These are phyloP conservation scores for Ammodytes marinus DNA, from an alignment of 2,113 vertebrate species.

Conservation along the genomic window DNA sequence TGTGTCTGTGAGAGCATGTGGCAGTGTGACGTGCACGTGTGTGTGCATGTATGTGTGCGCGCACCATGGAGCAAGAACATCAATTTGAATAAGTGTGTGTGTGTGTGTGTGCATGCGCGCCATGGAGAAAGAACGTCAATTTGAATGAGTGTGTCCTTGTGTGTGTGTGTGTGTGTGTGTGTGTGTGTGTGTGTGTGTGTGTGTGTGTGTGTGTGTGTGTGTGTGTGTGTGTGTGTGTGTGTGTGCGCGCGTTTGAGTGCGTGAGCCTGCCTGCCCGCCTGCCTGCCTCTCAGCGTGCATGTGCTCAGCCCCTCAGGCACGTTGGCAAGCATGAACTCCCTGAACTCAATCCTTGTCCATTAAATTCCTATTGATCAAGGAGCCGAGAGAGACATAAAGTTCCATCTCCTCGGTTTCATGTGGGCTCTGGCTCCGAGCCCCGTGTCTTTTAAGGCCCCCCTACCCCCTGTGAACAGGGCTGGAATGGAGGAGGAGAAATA, in stretches of 20 bases:
- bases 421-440: constrained; percentile 57
- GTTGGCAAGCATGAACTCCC: constrained; percentile 84
- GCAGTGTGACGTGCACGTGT: constrained; percentile 29
- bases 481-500: constrained; percentile 9
- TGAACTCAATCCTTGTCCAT: constrained; percentile 85
- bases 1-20: constrained; percentile 41
- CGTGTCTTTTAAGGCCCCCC: constrained; percentile 53
- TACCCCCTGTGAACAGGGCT: constrained; percentile 21
- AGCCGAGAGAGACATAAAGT: constrained; percentile 80
- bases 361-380: constrained; percentile 86
- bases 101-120: not conserved
- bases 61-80: constrained; percentile 38
- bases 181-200: constrained; percentile 25
- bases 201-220: constrained; percentile 26
- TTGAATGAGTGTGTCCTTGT: constrained; percentile 27
- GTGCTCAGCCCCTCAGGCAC: constrained; percentile 78
- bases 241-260: constrained; percentile 27
- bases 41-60: not conserved
- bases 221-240: constrained; percentile 30
- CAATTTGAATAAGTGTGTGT: constrained; percentile 38
- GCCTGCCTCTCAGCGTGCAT: constrained; percentile 64
- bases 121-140: constrained; percentile 42
- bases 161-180: constrained; percentile 31
- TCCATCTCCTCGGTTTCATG: constrained; percentile 79
- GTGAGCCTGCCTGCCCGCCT: constrained; percentile 42